phyloP scores from a whole-genome alignment of 1,140 invertebrate genomes.

The Laupala kohalensis region DNA sequence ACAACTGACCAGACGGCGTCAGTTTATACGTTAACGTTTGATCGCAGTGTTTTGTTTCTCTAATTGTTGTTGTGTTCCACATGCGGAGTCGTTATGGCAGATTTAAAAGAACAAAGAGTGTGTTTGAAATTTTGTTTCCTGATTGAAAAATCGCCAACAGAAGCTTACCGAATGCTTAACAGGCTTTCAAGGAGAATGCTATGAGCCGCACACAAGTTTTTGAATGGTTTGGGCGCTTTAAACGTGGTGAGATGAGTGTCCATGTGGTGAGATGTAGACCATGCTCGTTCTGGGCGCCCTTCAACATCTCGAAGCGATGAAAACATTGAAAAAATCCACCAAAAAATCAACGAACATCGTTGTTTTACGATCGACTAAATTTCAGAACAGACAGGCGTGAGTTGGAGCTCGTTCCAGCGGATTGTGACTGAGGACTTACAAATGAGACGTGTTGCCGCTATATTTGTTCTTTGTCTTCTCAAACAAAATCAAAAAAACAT shows the following conservation, averaged over 20 bases:
- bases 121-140: slow-evolving; percentile 2
- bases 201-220: neutral
- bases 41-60: neutral
- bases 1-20: neutral
- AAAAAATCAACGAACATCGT: slow-evolving; percentile 15
- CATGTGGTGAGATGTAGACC: too few relatives aligned
- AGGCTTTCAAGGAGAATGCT: neutral
- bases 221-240: neutral
- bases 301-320: slow-evolving; percentile 14
- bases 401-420: slow-evolving; percentile 8
- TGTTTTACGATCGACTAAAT: slow-evolving; percentile 18
- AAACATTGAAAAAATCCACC: slow-evolving; percentile 14
- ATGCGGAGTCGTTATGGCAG: neutral
- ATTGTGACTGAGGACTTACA: slow-evolving; percentile 18
- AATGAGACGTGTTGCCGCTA: slow-evolving; percentile 17
- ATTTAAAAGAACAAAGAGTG: slow-evolving; percentile 4
- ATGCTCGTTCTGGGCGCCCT: slow-evolving; percentile 13
- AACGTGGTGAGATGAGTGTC: neutral
- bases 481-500: neutral
- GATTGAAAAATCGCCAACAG: neutral
- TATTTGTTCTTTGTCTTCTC: slow-evolving; percentile 16
- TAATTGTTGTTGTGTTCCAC: neutral
- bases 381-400: slow-evolving; percentile 13
- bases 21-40: neutral
- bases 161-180: slow-evolving; percentile 3